Conservation (phyloP, 2,888 invertebrate species). For the Calameuta idolon region DNA sequence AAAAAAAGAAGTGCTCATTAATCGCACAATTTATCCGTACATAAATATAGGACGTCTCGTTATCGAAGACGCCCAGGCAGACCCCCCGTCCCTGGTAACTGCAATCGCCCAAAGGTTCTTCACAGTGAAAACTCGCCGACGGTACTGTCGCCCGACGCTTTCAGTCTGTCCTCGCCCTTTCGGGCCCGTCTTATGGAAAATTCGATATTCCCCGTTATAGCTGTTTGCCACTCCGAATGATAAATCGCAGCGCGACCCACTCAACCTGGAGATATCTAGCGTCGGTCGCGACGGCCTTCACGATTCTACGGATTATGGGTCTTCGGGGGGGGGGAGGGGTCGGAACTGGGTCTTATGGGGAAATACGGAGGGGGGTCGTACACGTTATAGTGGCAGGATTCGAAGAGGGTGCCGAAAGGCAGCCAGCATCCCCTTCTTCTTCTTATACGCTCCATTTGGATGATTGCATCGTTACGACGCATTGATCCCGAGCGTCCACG, state of each 20-base stretch:
- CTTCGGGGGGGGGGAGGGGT: not conserved
- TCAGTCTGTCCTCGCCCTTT: not conserved
- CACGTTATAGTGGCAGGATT: not conserved
- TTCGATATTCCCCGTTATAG: slow-evolving; percentile 2
- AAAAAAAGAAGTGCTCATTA: not conserved
- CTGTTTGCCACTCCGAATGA: not conserved
- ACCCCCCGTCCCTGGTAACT: not conserved
- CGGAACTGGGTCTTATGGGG: not conserved
- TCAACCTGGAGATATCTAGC: not conserved
- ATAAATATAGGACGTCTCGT: not conserved
- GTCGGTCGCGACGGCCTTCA: not conserved
- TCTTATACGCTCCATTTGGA: slow-evolving; percentile 45
- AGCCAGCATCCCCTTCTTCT: slow-evolving; percentile 17
- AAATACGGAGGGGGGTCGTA: not conserved
- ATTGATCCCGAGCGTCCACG: slow-evolving; percentile 24
- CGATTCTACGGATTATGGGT: not conserved
- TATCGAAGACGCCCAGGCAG: not conserved
- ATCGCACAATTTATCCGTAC: not conserved
- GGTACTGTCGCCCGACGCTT: not conserved
- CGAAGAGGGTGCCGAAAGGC: not conserved
- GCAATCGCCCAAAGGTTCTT: not conserved
- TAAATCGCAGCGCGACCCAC: not conserved
- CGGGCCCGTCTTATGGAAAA: not conserved
- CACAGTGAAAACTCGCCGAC: not conserved
- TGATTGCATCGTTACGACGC: slow-evolving; percentile 38